Base-by-base conservation (phyloP, 35 echinoderm and acorn worm genomes). In the Holothuria glaberrima region DNA sequence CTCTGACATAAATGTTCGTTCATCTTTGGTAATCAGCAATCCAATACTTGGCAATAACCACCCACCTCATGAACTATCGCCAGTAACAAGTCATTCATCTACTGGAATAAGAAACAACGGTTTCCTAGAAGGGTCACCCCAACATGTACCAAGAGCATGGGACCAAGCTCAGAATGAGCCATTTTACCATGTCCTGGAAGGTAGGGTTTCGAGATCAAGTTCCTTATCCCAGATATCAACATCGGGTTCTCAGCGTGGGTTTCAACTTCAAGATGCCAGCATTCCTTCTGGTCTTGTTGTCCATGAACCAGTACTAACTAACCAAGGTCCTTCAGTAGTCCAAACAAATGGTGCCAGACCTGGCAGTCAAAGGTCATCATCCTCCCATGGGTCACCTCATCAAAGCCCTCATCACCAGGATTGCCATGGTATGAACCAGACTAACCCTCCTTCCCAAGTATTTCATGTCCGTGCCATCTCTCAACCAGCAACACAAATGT, bases 381-480 rank as follows among this genome's bases (percentile, higher is more conserved):
- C 48, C 18, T 86, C 78, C 46, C 90, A 68, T 34, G 87, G 52
- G 20, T 85, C 16, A 18, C 70, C 79, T 68, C 69, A 80, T 61
- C 62, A 61, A 50, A 70, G 29, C 61, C 90, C 30, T 32, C 76
- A 92, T 25, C 91, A 89, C 56, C 90, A 89, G 26, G 67, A 92
- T 59, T 68, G 88, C 56, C 45, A 73, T 0, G 65, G 76, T 70
- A 89, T 59, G 64, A 32, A 21, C 30, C 67, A 41, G 30, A 30
- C 38, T 75, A 69, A 57, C 13, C 60, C 73, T 20, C 18, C 82
- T n/a, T 56, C 80, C 16, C 38, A 74, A 34, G 50, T 65, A 48
- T 78, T 76, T 27, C 95, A 96, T 67, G 79, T 90, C 32, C 91
- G 92, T 65, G 91, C 92, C 31, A 91, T 78, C 78, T 97, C 95